phyloP scores from a whole-genome alignment of 2,797 vertebrate species.

The Coranthus polyacanthus region DNA sequence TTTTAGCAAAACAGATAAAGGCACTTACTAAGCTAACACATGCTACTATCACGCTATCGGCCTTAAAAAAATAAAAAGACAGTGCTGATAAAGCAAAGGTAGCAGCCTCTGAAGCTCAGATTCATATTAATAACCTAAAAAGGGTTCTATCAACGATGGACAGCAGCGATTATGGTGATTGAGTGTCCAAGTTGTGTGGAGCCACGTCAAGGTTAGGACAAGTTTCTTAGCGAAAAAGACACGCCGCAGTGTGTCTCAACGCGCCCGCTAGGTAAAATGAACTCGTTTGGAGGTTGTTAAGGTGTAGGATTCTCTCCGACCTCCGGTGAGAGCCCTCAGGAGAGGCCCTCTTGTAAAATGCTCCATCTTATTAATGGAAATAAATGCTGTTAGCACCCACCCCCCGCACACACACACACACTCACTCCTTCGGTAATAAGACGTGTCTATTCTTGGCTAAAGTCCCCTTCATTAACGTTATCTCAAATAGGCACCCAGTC shows the following conservation, averaged over 20 bases:
- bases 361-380: constrained; percentile 79
- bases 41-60: not conserved
- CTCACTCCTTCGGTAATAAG: constrained; percentile 58
- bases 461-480: constrained; percentile 86
- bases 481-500: constrained; percentile 82
- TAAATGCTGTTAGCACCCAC: constrained; percentile 69
- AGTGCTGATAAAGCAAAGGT: constrained; percentile 33
- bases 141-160: constrained; percentile 48
- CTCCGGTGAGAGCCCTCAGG: constrained; percentile 65
- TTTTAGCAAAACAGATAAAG: not conserved
- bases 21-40: not conserved
- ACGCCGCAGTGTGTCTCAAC: not conserved
- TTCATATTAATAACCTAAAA: constrained; percentile 60
- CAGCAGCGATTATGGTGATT: constrained; percentile 68
- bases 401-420: not conserved
- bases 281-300: constrained; percentile 50
- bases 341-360: constrained; percentile 67
- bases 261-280: constrained; percentile 8
- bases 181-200: constrained; percentile 49
- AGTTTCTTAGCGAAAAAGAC: constrained; percentile 31
- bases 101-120: constrained; percentile 29
- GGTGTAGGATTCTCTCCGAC: constrained; percentile 58
- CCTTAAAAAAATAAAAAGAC: constrained; percentile 5
- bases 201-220: constrained; percentile 61
- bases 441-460: constrained; percentile 75